Evolutionary conservation across 2,797 vertebrate species (phyloP).

Genomic region (Mormyrops boulengeri): DNA sequence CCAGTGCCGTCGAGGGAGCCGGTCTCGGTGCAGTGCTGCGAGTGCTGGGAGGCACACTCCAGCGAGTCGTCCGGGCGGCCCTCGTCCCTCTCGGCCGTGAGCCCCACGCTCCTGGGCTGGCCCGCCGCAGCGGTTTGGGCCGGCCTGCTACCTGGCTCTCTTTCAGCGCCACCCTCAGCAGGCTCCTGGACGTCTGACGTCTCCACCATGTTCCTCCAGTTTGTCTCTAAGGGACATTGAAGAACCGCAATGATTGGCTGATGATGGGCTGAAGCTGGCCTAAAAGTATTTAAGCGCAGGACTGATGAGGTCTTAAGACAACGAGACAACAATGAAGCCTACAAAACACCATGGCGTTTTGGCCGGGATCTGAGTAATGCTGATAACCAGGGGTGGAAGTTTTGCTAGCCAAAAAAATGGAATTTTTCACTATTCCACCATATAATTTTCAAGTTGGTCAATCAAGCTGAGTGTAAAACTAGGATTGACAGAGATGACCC

Average conservation of each 20-base stretch:
- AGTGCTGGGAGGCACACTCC: slow-evolving; percentile 92
- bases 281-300: background rate
- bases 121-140: slow-evolving; percentile 41
- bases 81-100: slow-evolving; percentile 69
- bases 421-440: too few relatives aligned
- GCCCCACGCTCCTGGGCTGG: background rate
- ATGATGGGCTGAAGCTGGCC: background rate
- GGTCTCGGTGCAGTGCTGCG: slow-evolving; percentile 93
- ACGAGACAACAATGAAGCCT: background rate
- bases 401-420: too few relatives aligned
- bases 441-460: too few relatives aligned
- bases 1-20: slow-evolving; percentile 92
- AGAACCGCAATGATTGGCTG: background rate
- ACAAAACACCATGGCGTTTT: background rate
- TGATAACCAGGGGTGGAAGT: too few relatives aligned
- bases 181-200: slow-evolving; percentile 79
- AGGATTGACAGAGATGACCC: too few relatives aligned
- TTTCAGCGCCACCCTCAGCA: slow-evolving; percentile 49
- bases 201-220: slow-evolving; percentile 98
- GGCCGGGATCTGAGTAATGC: too few relatives aligned
- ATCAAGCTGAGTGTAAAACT: too few relatives aligned
- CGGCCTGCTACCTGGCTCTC: slow-evolving; percentile 56
- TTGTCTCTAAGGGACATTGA: slow-evolving; percentile 70
- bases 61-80: slow-evolving; percentile 79
- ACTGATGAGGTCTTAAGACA: background rate